A percentile compares a stretch with the other conserved stretches of the same genome.
phyloP scores from a whole-genome alignment of 2,113 vertebrate species.

The Proterorhinus semilunaris region DNA sequence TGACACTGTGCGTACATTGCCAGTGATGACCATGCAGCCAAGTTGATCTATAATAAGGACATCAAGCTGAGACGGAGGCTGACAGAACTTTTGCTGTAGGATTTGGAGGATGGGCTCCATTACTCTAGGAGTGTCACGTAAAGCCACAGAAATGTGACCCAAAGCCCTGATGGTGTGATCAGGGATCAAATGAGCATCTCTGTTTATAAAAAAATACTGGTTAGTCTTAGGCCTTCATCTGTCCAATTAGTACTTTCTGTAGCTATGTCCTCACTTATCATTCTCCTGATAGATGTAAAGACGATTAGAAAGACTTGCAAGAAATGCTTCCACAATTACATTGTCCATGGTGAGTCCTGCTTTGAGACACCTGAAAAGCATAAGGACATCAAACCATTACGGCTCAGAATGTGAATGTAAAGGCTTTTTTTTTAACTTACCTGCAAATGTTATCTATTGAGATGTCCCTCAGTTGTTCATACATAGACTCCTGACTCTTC shows the following conservation, averaged over 20 bases:
- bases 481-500: constrained; percentile 94
- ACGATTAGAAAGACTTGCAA: constrained; percentile 95
- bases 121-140: constrained; percentile 92
- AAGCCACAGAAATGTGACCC: constrained; percentile 94
- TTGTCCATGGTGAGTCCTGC: constrained; percentile 90
- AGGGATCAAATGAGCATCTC: constrained; percentile 95
- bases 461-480: constrained; percentile 96
- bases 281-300: constrained; percentile 98
- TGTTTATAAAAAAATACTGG: not conserved
- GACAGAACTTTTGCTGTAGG: constrained; percentile 98
- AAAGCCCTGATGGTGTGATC: constrained; percentile 96
- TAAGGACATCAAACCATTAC: not conserved
- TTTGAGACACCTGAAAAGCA: constrained; percentile 85
- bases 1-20: constrained; percentile 80
- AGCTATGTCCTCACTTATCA: constrained; percentile 82
- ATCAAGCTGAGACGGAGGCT: constrained; percentile 94
- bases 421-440: constrained; percentile 55
- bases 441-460: constrained; percentile 99
- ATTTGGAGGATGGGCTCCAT: constrained; percentile 99
- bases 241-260: not conserved
- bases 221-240: not conserved
- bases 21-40: constrained; percentile 97
- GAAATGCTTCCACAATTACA: constrained; percentile 94
- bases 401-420: not conserved
- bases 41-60: constrained; percentile 97